A percentile compares a stretch with the other conserved stretches of the same genome.
phyloP scores from a whole-genome alignment of 2,797 vertebrate species.

The Tolypeutes matacus region DNA sequence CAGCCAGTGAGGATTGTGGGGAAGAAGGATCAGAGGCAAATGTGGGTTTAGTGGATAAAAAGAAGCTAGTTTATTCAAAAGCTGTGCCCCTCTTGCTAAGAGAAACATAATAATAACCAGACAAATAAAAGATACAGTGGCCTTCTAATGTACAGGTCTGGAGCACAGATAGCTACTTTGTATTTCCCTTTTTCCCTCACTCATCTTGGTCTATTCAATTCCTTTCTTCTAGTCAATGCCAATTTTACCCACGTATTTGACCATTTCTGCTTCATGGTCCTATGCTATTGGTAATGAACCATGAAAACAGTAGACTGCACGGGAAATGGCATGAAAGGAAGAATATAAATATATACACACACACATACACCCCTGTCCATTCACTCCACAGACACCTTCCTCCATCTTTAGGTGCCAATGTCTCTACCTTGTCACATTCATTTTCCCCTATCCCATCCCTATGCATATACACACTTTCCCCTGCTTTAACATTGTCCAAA shows the following conservation, averaged over 20 bases:
- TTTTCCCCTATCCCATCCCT: neutral
- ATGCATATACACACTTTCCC: neutral
- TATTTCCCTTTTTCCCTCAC: neutral
- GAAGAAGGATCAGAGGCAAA: neutral
- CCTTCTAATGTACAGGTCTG: neutral
- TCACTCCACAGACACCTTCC: neutral
- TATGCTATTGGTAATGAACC: neutral
- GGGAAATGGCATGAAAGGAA: neutral
- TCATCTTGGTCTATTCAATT: neutral
- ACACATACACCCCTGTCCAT: neutral
- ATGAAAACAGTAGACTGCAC: neutral
- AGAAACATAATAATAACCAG: neutral
- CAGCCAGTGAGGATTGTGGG: neutral
- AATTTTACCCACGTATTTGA: neutral
- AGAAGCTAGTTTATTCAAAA: constrained; percentile 13
- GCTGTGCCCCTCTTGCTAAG: neutral
- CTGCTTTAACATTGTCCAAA: neutral
- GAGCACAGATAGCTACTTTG: neutral
- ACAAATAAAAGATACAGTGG: neutral
- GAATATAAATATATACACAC: neutral
- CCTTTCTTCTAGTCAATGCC: neutral
- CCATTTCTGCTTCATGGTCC: neutral
- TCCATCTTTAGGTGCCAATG: neutral
- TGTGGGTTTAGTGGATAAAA: neutral
- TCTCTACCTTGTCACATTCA: neutral